Evolutionary conservation across 2,888 invertebrate genomes (phyloP), one percentile per base, ranked within the genome.

Genomic region (Philaethria dido): DNA sequence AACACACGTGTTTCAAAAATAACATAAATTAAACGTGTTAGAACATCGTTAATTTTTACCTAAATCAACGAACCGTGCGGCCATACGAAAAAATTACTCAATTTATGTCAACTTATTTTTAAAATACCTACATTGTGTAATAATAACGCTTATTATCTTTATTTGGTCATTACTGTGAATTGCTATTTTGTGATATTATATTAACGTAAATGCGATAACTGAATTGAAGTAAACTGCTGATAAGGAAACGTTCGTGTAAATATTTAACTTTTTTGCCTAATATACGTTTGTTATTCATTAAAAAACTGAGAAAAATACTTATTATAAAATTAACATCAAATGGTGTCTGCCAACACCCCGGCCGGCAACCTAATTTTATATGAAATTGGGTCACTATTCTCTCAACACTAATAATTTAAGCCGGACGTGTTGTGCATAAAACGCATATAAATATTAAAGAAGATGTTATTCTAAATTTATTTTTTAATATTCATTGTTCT

Each of bases 381-480:
- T 69, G 52, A 71, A 85, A 82, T 78, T 81, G 67, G 84, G 84
- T 82, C 83, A 80, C 81, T 79, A 67, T 73, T 76, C 74, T 78
- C 73, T 64, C 69, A 73, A 57, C 71, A 74, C 72, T 72, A 68
- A 62, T 64, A 69, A 67, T 59, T 71, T 66, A 69, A 70, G 18
- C 50, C 16, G 42, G 52, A 20, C n/a, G 20, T 33, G 59, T 36
- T 11, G 16, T 42, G 25, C 14, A 50, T 29, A 44, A 14, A 44
- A 45, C 29, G 29, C 18, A 16, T 60, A 18, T 29, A 2, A 8
- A 18, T 44, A 11, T 16, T 14, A 22, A 57, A 57, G 16, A 5
- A 42, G 25, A 42, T 5, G n/a, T 4, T 2, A 42, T 42, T 42
- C 20, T 3, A 60, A 18, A 11, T 6, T 0, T 8, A 60, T 29